Percentiles rank a stretch among this genome's conserved stretches.
phyloP scores from a whole-genome alignment of 35 echinoderm and acorn worm species.

The Heliocidaris tuberculata region DNA sequence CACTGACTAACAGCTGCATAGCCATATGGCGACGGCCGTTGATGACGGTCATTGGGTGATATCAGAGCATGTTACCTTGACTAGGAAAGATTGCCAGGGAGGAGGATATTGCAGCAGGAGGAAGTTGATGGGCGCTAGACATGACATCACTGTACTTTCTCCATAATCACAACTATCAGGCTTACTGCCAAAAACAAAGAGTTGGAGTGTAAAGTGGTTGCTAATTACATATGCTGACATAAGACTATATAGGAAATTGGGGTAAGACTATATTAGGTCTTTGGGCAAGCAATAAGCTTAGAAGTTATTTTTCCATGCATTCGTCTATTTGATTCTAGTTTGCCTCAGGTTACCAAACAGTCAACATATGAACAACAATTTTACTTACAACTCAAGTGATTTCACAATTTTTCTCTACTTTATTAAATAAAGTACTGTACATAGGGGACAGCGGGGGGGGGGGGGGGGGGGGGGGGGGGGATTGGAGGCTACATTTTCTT shows the following conservation, averaged over 20 bases:
- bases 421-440: no score
- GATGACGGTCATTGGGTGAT: neutral
- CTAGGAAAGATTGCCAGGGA: neutral
- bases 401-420: no score
- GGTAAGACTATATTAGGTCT: no score
- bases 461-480: no score
- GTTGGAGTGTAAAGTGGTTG: neutral
- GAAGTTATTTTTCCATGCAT: no score
- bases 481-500: no score
- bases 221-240: neutral
- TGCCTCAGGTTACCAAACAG: no score
- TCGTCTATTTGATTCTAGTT: no score
- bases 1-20: neutral
- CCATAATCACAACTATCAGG: neutral
- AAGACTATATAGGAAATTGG: neutral
- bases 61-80: neutral
- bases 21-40: neutral
- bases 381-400: no score
- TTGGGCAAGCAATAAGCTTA: no score
- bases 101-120: neutral
- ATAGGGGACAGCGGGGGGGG: no score
- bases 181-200: neutral
- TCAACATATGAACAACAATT: no score
- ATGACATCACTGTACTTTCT: neutral
- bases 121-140: neutral